These are phyloP conservation scores for Himalopsyche kuldschensis DNA, from an alignment of 2,888 invertebrate species.

Conservation along the genomic window DNA sequence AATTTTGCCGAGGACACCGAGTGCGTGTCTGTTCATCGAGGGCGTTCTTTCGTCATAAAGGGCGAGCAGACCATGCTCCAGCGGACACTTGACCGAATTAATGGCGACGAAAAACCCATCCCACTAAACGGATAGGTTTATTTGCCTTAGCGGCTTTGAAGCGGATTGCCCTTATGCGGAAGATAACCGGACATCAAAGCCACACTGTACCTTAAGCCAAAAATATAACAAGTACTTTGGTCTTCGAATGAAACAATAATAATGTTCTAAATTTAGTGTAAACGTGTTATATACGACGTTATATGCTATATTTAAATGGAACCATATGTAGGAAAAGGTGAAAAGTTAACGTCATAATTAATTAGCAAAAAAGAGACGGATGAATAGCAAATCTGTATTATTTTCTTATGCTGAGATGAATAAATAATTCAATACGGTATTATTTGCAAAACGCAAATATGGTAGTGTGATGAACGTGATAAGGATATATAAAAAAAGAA, in stretches of 20 bases:
- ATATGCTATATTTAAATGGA: too few relatives aligned
- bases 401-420: too few relatives aligned
- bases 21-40: neutral
- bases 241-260: too few relatives aligned
- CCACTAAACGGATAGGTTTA: neutral
- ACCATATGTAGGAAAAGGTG: too few relatives aligned
- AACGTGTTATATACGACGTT: too few relatives aligned
- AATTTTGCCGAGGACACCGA: constrained; percentile 24
- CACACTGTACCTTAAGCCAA: neutral
- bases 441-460: neutral
- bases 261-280: too few relatives aligned
- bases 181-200: neutral
- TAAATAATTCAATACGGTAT: too few relatives aligned
- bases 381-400: too few relatives aligned
- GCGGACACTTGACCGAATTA: constrained; percentile 8
- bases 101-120: neutral
- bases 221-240: neutral
- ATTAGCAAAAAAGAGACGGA: too few relatives aligned
- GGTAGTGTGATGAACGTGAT: neutral
- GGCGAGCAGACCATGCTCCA: constrained; percentile 8
- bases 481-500: neutral
- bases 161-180: neutral
- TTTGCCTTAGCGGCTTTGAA: neutral
- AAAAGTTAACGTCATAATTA: too few relatives aligned
- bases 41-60: constrained; percentile 6